These are phyloP conservation scores for Rhyacophila evoluta DNA, from an alignment of 2,888 invertebrate genomes.

Conservation along the genomic window DNA sequence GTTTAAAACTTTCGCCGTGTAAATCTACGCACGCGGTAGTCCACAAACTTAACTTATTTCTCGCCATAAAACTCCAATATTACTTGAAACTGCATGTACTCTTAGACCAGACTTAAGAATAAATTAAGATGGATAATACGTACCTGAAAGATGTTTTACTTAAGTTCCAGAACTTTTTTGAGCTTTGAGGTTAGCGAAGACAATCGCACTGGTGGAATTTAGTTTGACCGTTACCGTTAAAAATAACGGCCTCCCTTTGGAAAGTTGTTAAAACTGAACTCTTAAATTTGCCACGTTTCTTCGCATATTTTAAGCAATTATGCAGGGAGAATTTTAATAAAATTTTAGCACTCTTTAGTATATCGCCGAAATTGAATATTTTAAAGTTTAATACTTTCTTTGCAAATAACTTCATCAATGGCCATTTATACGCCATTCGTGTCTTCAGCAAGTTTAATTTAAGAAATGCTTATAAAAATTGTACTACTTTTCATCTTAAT, in stretches of 20 bases:
- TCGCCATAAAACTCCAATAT: slow-evolving; percentile 5
- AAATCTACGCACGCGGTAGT: background rate
- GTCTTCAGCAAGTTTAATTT: background rate
- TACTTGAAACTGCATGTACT: background rate
- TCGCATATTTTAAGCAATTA: slow-evolving; percentile 26
- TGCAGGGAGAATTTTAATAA: slow-evolving; percentile 30
- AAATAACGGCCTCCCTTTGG: slow-evolving; percentile 36
- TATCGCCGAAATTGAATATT: background rate
- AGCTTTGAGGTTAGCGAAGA: slow-evolving; percentile 5
- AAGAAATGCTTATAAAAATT: no score
- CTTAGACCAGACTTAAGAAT: background rate
- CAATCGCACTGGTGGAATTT: slow-evolving; percentile 32
- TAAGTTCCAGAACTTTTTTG: background rate
- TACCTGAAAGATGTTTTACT: slow-evolving; percentile 3
- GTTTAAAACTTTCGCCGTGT: background rate
- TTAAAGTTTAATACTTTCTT: background rate
- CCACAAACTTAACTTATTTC: background rate
- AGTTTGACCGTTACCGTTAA: slow-evolving; percentile 38
- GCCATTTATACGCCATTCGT: background rate
- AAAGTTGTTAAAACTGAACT: slow-evolving; percentile 8
- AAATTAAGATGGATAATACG: slow-evolving; percentile 32
- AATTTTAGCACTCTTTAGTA: slow-evolving; percentile 14
- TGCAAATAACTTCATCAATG: background rate
- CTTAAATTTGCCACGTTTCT: background rate
- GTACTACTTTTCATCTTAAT: no score